A percentile compares a stretch with the other conserved stretches of the same genome.
phyloP scores from a whole-genome alignment of 2,113 vertebrate species.

The Apus apus region DNA sequence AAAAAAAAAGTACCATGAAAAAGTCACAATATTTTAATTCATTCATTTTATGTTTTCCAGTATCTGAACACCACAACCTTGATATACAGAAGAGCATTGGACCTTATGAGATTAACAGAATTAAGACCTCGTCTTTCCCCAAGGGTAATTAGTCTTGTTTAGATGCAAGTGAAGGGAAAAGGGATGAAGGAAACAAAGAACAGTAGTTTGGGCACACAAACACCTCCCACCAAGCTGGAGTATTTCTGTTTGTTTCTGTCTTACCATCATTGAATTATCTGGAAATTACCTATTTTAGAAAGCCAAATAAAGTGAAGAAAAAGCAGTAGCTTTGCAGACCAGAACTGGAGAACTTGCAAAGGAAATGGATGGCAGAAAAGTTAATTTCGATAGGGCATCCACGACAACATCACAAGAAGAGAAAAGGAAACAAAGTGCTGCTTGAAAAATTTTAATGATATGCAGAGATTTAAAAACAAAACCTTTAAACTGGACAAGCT shows the following conservation, averaged over 20 bases:
- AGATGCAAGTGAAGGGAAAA: background rate
- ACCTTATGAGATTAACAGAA: background rate
- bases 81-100: background rate
- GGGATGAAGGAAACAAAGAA: background rate
- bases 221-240: background rate
- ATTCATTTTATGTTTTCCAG: background rate
- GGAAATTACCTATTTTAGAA: background rate
- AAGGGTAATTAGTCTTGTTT: background rate
- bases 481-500: background rate
- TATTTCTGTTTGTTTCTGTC: background rate
- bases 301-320: conserved; percentile 20
- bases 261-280: background rate
- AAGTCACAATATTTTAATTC: background rate
- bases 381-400: background rate
- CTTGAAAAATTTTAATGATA: background rate
- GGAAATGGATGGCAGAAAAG: conserved; percentile 29
- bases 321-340: conserved; percentile 21
- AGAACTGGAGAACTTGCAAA: conserved; percentile 18
- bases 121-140: background rate
- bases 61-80: background rate
- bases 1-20: background rate
- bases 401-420: conserved; percentile 13
- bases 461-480: background rate
- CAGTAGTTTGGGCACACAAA: background rate
- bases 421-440: conserved; percentile 8